phyloP scores from a whole-genome alignment of 35 echinoderm and acorn worm species.

The Patiria miniata region DNA sequence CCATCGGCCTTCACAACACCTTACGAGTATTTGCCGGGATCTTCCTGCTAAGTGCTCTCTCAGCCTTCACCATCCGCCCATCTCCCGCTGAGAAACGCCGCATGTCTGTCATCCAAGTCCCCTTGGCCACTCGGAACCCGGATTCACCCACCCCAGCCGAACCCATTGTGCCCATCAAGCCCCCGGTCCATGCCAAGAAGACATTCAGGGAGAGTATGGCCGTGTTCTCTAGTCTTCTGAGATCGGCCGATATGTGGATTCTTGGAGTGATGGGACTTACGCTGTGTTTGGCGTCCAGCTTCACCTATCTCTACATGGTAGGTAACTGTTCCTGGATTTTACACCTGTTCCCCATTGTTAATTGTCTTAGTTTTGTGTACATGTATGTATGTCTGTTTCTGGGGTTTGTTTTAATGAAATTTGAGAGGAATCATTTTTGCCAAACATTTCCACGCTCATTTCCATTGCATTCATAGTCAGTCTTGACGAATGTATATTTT shows the following conservation, averaged over 20 bases:
- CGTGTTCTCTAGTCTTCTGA: neutral
- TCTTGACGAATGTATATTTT: too few relatives aligned
- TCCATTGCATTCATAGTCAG: too few relatives aligned
- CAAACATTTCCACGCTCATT: too few relatives aligned
- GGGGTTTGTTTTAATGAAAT: too few relatives aligned
- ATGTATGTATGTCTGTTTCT: too few relatives aligned
- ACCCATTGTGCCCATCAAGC: neutral
- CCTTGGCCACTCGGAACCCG: neutral
- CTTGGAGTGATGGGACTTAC: neutral
- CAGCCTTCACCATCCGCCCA: neutral
- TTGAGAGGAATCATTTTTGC: too few relatives aligned
- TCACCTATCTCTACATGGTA: slow-evolving; percentile 20
- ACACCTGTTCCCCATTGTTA: too few relatives aligned
- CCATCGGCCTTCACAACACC: neutral
- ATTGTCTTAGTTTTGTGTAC: too few relatives aligned
- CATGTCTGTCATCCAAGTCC: slow-evolving; percentile 12
- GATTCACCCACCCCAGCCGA: neutral
- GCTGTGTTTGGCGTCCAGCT: neutral
- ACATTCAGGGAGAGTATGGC: neutral
- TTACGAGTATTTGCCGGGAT: neutral
- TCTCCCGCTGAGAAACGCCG: slow-evolving; percentile 1
- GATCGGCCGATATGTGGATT: neutral
- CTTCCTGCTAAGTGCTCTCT: neutral
- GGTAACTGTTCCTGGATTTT: neutral
- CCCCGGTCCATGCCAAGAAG: neutral